Base-by-base conservation (phyloP, 2,888 invertebrate species). In the Pecten maximus region DNA sequence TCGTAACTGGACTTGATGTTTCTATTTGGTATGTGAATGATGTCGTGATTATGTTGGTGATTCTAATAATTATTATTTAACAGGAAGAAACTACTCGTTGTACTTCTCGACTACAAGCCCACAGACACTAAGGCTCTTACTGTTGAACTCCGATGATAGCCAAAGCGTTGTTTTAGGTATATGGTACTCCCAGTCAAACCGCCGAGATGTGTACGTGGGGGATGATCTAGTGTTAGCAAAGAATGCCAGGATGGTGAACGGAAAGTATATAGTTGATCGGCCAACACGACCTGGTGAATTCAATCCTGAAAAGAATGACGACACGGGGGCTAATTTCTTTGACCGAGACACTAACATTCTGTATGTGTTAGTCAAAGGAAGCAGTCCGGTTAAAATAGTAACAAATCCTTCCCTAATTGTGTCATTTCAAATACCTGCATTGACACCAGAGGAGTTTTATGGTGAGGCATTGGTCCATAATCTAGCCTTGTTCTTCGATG, bases 371-470 rank as follows among this genome's bases (percentile, higher is more conserved):
- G 91, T 95, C 28, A 92, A 92, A 54, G 96, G 96, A 4, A 39
- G 91, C 0, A 89, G 90, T 3, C 91, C 92, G 12, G 92, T 95
- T 15, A 93, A 94, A 35, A 93, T 96, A 40, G 90, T 60, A 15
- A 92, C 92, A 0, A 88, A 88, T 0, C 91, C 93, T 0, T 92
- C 94, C 0, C 89, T 96, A 19, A 93, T 96, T n/a, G 93, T 95
- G 35, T 93, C 94, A 35, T 94, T 94, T 89, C 90, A 92, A 1
- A 88, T 94, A 12, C 94, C 95, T 16, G 93, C 94, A 6, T 60
- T 96, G 91, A 94, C 95, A 0, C 94, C 95, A 0, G 94, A 94
- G 40, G 94, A 96, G 8, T 96, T 96, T 93, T 96, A 94, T 90
- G 96, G 96, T 0, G 94, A 94, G 16, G 94, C 94, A 40, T 88